A percentile compares a stretch with the other conserved stretches of the same genome.
These are phyloP conservation scores for Torymus aiolomorphi DNA, from an alignment of 2,888 invertebrate genomes.

Conservation along the genomic window DNA sequence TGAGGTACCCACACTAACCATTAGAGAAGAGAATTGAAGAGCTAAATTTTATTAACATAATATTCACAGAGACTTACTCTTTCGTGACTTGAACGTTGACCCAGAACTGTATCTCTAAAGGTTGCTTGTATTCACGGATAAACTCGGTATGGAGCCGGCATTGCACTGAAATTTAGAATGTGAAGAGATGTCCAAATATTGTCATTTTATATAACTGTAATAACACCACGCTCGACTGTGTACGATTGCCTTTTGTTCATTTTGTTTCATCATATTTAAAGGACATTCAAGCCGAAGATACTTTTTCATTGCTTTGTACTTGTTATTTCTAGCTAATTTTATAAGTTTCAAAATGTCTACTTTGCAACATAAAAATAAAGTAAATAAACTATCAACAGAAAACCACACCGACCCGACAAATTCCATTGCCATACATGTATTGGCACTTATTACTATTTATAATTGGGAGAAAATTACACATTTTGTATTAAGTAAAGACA, in stretches of 20 bases:
- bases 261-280: slow-evolving; percentile 7
- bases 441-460: slow-evolving; percentile 47
- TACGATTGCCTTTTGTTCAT: slow-evolving; percentile 25
- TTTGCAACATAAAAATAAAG: slow-evolving; percentile 41
- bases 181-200: slow-evolving; percentile 60
- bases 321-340: slow-evolving; percentile 35
- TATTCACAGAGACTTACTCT: slow-evolving; percentile 65
- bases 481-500: slow-evolving; percentile 31
- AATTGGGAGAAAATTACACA: slow-evolving; percentile 15
- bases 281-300: slow-evolving; percentile 41
- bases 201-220: slow-evolving; percentile 40
- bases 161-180: slow-evolving; percentile 71
- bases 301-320: slow-evolving; percentile 4
- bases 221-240: slow-evolving; percentile 48
- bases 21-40: slow-evolving; percentile 47
- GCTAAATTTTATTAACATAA: slow-evolving; percentile 49
- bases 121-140: slow-evolving; percentile 70
- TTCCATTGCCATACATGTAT: slow-evolving; percentile 41
- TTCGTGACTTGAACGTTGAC: slow-evolving; percentile 68
- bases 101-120: slow-evolving; percentile 67
- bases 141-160: slow-evolving; percentile 70
- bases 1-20: slow-evolving; percentile 57
- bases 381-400: slow-evolving; percentile 38
- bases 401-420: slow-evolving; percentile 59
- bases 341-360: slow-evolving; percentile 31